A percentile compares a stretch with the other conserved stretches of the same genome.
Conservation (phyloP, 2,888 invertebrate species). For the Drosophila affinis region DNA sequence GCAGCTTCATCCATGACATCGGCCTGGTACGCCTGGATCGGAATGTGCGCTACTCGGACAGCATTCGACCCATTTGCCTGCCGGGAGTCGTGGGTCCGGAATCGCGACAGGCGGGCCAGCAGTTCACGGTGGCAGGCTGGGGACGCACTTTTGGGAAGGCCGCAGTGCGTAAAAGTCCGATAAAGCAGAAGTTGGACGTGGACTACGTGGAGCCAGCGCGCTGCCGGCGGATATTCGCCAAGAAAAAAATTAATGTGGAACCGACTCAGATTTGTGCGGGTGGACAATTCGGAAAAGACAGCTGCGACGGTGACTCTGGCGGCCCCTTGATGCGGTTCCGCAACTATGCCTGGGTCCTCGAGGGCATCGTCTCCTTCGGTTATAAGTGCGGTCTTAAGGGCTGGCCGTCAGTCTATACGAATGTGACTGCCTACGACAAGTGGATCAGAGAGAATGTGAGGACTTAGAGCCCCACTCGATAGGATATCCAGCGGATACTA, state of each 20-base stretch:
- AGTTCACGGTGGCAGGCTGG: too few relatives aligned
- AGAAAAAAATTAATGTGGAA: constrained; percentile 71
- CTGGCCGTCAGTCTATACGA: constrained; percentile 89
- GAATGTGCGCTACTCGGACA: constrained; percentile 85
- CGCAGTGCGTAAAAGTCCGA: too few relatives aligned
- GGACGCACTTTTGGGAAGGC: too few relatives aligned
- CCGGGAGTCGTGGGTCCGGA: constrained; percentile 79
- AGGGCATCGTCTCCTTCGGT: constrained; percentile 89
- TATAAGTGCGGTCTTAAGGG: constrained; percentile 86
- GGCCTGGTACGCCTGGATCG: constrained; percentile 87
- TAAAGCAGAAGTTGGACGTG: too few relatives aligned
- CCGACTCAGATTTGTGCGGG: constrained; percentile 88
- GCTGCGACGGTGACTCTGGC: constrained; percentile 91
- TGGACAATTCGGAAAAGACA: constrained; percentile 87
- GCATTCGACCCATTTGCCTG: constrained; percentile 86
- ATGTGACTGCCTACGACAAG: constrained; percentile 86
- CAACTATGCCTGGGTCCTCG: constrained; percentile 85
- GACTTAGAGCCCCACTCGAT: constrained; percentile 24
- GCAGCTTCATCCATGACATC: constrained; percentile 88
- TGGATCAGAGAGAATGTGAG: constrained; percentile 83
- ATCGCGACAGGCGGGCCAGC: too few relatives aligned
- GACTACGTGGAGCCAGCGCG: constrained; percentile 33
- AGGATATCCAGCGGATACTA: neutral
- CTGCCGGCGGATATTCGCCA: constrained; percentile 83
- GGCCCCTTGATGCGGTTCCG: constrained; percentile 88